These are phyloP conservation scores for Podilymbus podiceps DNA, from an alignment of 2,113 vertebrate genomes.

Conservation along the genomic window DNA sequence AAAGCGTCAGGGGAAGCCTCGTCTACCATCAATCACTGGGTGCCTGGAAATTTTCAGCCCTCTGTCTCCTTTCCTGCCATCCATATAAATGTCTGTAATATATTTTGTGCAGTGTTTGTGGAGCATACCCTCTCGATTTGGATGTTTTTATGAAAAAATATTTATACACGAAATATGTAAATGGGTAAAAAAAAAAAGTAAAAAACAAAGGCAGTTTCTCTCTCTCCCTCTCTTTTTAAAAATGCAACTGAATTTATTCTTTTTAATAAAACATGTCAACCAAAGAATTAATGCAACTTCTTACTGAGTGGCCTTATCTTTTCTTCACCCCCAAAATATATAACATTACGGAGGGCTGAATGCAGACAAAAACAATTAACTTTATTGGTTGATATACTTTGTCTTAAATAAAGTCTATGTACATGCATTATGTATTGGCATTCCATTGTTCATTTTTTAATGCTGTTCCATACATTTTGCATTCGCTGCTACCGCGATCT, in stretches of 20 bases:
- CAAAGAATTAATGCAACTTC: slow-evolving; percentile 60
- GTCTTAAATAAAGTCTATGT: slow-evolving; percentile 47
- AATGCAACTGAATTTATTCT: slow-evolving; percentile 76
- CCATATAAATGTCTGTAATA: slow-evolving; percentile 99
- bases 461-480: not conserved
- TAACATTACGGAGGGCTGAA: slow-evolving; percentile 30
- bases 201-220: slow-evolving; percentile 66
- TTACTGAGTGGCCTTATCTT: slow-evolving; percentile 13
- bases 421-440: slow-evolving; percentile 28
- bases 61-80: slow-evolving; percentile 91
- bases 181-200: slow-evolving; percentile 42
- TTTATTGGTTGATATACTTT: slow-evolving; percentile 44
- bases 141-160: slow-evolving; percentile 80
- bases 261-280: slow-evolving; percentile 81
- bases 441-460: slow-evolving; percentile 15
- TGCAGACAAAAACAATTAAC: slow-evolving; percentile 66
- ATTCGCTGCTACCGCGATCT: not conserved
- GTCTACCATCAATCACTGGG: slow-evolving; percentile 91
- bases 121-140: slow-evolving; percentile 61
- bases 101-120: slow-evolving; percentile 75
- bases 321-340: slow-evolving; percentile 30
- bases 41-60: slow-evolving; percentile 91
- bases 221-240: slow-evolving; percentile 53
- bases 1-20: slow-evolving; percentile 93
- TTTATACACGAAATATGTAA: slow-evolving; percentile 79